Evolutionary conservation across 2,888 invertebrate species (phyloP).

Genomic region (Leistus spinibarbis): DNA sequence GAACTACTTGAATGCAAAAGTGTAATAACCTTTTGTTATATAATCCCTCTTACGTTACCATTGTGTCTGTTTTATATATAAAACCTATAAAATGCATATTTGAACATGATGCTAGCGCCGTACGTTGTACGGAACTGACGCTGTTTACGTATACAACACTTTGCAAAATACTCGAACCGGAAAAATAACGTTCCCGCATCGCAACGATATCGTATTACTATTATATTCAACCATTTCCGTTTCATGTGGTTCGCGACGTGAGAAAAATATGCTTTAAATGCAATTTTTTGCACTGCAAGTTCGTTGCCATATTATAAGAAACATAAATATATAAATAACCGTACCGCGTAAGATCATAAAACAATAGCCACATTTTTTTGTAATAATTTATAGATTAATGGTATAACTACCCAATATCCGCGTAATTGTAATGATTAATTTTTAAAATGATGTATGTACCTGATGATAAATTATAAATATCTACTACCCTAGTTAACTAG

Average conservation of each 20-base stretch:
- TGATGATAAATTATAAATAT: too few relatives aligned
- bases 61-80: too few relatives aligned
- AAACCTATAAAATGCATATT: not conserved
- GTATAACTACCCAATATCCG: too few relatives aligned
- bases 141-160: not conserved
- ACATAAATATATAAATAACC: too few relatives aligned
- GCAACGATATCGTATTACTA: not conserved
- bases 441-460: too few relatives aligned
- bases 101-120: too few relatives aligned
- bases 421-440: too few relatives aligned
- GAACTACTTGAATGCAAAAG: conserved; percentile 4
- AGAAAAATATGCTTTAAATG: not conserved
- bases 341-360: too few relatives aligned
- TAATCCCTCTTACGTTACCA: conserved; percentile 8
- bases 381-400: too few relatives aligned
- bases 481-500: too few relatives aligned
- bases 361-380: too few relatives aligned
- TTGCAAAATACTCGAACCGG: not conserved
- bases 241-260: not conserved
- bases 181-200: not conserved
- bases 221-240: not conserved
- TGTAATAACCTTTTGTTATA: conserved; percentile 30
- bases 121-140: not conserved
- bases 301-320: too few relatives aligned
- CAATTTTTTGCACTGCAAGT: not conserved